Percentiles rank a stretch among this genome's conserved stretches.
Evolutionary conservation across 2,888 invertebrate species (phyloP).

Genomic region (Hypomecis punctinalis): DNA sequence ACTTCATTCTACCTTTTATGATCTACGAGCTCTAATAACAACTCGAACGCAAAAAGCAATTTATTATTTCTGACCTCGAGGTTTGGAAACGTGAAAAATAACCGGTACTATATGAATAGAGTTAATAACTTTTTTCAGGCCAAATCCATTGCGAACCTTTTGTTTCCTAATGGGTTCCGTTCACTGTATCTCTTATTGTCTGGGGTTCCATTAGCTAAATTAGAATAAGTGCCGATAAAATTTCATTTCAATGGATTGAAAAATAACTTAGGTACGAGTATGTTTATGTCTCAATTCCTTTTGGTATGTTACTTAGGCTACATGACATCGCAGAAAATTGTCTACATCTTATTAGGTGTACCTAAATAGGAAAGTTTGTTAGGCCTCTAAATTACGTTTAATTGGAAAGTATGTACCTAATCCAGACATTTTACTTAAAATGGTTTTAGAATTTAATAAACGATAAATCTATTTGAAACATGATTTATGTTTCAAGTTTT

Average conservation of each 20-base stretch:
- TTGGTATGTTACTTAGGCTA: background rate
- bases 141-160: conserved; percentile 43
- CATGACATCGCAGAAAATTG: background rate
- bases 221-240: conserved; percentile 38
- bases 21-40: conserved; percentile 44
- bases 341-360: background rate
- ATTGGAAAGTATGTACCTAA: too few species aligned
- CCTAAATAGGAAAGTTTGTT: too few species aligned
- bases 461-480: background rate
- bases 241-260: conserved; percentile 33
- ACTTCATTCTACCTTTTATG: conserved; percentile 48
- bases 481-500: conserved; percentile 19
- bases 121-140: conserved; percentile 42
- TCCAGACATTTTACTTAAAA: background rate
- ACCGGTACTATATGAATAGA: conserved; percentile 34
- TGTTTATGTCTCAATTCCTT: background rate
- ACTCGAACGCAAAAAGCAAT: conserved; percentile 38
- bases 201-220: conserved; percentile 40
- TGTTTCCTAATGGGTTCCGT: conserved; percentile 44
- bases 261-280: conserved; percentile 28
- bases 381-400: too few species aligned
- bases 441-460: background rate
- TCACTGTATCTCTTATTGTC: conserved; percentile 43
- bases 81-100: conserved; percentile 38
- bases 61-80: conserved; percentile 38